phyloP scores from a whole-genome alignment of 2,888 invertebrate species.

The Rhopalosiphum nymphaeae region DNA sequence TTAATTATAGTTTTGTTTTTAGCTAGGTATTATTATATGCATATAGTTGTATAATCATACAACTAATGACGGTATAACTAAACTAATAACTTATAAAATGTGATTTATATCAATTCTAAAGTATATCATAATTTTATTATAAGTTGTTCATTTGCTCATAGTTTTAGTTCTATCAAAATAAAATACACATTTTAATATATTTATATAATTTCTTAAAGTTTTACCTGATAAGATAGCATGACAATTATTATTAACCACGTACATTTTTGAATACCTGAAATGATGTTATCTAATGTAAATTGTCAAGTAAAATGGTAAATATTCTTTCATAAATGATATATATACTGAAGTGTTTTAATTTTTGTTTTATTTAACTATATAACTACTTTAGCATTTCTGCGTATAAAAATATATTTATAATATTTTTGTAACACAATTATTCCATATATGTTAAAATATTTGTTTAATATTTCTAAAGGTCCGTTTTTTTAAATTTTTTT shows the following conservation, averaged over 20 bases:
- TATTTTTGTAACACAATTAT: not conserved
- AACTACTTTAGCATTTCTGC: not conserved
- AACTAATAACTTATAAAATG: not conserved
- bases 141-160: not conserved
- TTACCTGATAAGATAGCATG: not conserved
- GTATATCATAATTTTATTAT: not conserved
- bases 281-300: not conserved
- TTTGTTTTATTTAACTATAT: not conserved
- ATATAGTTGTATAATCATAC: not conserved
- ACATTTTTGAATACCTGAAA: not conserved
- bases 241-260: not conserved
- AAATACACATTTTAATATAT: not conserved
- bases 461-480: not conserved
- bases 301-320: not conserved
- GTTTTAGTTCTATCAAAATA: not conserved
- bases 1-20: not conserved
- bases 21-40: not conserved
- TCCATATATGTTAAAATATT: too few species aligned
- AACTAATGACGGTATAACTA: not conserved
- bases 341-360: not conserved
- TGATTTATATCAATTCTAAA: not conserved
- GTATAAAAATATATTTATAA: too few species aligned
- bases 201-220: not conserved
- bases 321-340: not conserved
- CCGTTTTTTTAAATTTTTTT: not conserved